Base-by-base conservation (phyloP, 2,113 vertebrate genomes). In the Limanda limanda region DNA sequence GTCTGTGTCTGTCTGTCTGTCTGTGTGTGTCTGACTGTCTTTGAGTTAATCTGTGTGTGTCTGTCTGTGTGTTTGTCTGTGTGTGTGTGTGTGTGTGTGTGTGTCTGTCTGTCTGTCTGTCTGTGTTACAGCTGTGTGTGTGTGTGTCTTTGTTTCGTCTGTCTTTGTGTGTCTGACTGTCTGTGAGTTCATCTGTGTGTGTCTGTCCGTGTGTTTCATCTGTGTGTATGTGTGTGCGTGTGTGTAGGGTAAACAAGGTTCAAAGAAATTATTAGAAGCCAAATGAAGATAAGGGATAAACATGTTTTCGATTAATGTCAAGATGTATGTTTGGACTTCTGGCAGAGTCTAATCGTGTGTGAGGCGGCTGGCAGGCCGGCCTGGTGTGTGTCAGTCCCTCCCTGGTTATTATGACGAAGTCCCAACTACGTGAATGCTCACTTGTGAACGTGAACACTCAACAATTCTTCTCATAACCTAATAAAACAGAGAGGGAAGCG, bases 341-440 rank as follows among this genome's bases (percentile, higher is more conserved):
- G 84, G 84, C 87, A 75, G 63, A 48, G 55, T 60, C 35, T 85
- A 76, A 84, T 86, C 54, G 3, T 76, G 5, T 80, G 52, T 81
- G 66, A 66, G 55, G 15, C 51, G 37, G 5, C 64, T 79, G 82
- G 77, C 75, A 66, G 74, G 71, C 52, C n/a, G 27, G 78, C 62
- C 90, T 91, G 86, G 31, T 69, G 72, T 76, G 63, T 82, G 70
- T 91, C 90, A 79, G 45, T 55, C 57, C 47, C 62, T 58, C 65
- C 56, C 48, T 66, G 76, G 55, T 78, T 90, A 81, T 84, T 82
- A 83, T 87, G 82, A 87, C 82, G 68, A 68, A 82, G 55, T 63
- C 65, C 52, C 71, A 42, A 40, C 79, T 79, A 57, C 57, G 75
- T 56, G 75, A 81, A 83, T 76, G 31, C 62, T 75, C 59, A 59